Base-by-base conservation (phyloP, 1,140 invertebrate species). In the Camponotus vicinus region DNA sequence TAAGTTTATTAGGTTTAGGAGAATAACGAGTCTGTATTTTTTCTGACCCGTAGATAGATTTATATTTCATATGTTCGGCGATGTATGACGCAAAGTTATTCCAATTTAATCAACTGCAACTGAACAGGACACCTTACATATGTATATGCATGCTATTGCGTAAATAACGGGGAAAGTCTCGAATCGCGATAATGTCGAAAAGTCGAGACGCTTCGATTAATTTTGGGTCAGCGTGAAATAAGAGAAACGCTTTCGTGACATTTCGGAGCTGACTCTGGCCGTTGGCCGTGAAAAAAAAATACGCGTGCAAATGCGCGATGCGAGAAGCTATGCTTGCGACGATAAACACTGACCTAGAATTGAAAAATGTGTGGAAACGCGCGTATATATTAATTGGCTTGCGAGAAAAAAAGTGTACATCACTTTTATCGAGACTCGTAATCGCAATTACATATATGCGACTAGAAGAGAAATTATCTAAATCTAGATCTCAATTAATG, bases 341-440 rank as follows among this genome's bases (percentile, higher is more conserved):
- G 55, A 82, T 89, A 66, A 85, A 67, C 52, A 71, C 76, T 89
- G 86, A 89, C 88, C 80, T 61, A 85, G 80, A 88, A 79, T 69
- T 8, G 63, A 69, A 85, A 73, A 27, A n/a, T 34, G 34, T 45
- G 79, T 34, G 55, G 40, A 83, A 75, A 45, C 21, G 8, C 18
- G 40, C 21, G 13, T 70, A 71, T 70, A 71, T 32, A 21, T 34
- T 83, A 49, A 83, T 83, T 15, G 55, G 18, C 27, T 83, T 32
- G 69, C 8, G 27, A 42, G 42, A 3, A 3, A 13, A 21, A 21
- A 61, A 21, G 11, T 13, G 32, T 45, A 15, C n/a, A 8, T 9
- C 2, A 1, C 3, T 61, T 32, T 83, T 83, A 73, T 83, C 69
- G 67, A 34, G 52, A 9, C 7, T n/a, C 55, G 55, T 21, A 59